Base-by-base conservation (phyloP, 2,888 invertebrate species). In the Onchidella celtica region DNA sequence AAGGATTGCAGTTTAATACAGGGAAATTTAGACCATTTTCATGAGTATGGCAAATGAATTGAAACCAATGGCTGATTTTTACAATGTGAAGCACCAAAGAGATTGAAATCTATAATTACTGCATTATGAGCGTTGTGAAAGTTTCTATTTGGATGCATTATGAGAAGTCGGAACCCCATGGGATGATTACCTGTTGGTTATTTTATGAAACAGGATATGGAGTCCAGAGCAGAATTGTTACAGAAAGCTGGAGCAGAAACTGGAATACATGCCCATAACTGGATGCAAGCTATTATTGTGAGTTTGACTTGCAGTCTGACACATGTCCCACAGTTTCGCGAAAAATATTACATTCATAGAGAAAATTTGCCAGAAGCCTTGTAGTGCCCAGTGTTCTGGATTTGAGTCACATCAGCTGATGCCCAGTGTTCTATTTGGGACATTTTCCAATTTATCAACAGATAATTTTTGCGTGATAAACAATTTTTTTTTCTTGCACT, bases 241-340 rank as follows among this genome's bases (percentile, higher is more conserved):
- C 55, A 11, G 65, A 68, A 55, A 27, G 47, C 57, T 34, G 63
- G 47, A 17, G 27, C 55, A n/a, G 11, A 36, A 24, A 66, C 79
- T 6, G 27, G 36, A 24, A 55, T n/a, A 29, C 21, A 74, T 29
- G 78, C 74, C 17, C 73, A 79, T 9, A 61, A 40, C 40, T 82
- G 73, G 78, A 79, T 81, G 81, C 47, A 76, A 27, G 70, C 72
- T 61, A 32, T 81, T 57, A 76, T 61, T 36, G 81, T 81, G 65
- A 76, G 81, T 76, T 4, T 11, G 1, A 11, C 47, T 3, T 9
- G 14, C n/a, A 32, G 9, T 17, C 17, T 70, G 3, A 21, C 1
- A 24, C n/a, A n/a, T n/a, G n/a, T n/a, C n/a, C n/a, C n/a, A n/a
- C n/a, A n/a, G n/a, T n/a, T n/a, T n/a, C n/a, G n/a, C n/a, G n/a